phyloP scores from a whole-genome alignment of 2,797 vertebrate genomes.

The Sylvilagus floridanus region DNA sequence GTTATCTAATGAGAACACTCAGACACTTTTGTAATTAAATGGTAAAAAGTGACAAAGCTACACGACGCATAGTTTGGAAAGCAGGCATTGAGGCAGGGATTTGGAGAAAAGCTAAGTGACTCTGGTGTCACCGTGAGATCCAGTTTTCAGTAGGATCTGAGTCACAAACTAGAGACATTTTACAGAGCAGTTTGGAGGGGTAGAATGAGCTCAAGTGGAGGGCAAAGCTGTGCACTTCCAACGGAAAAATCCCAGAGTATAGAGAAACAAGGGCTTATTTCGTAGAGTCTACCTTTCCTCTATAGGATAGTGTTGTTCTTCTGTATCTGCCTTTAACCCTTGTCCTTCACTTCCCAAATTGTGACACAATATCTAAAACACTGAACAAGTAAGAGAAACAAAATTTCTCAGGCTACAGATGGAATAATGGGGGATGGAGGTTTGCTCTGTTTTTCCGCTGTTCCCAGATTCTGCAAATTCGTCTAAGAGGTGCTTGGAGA shows the following conservation, averaged over 20 bases:
- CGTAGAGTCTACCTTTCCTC: background rate
- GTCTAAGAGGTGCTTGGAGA: background rate
- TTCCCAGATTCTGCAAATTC: background rate
- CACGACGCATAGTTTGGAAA: background rate
- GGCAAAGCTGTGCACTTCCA: background rate
- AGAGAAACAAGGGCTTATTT: slow-evolving; percentile 17
- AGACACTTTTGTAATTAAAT: background rate
- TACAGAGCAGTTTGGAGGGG: background rate
- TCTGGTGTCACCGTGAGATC: background rate
- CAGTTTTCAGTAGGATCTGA: background rate
- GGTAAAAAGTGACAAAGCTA: background rate
- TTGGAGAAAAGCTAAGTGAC: background rate
- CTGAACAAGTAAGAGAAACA: background rate
- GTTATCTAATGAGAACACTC: background rate
- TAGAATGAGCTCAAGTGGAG: background rate
- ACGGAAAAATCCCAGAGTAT: background rate
- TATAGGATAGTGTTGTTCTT: background rate
- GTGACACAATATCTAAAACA: background rate
- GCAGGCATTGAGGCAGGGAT: background rate
- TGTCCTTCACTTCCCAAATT: slow-evolving; percentile 12
- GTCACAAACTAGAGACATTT: background rate
- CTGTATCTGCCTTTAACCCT: slow-evolving; percentile 55
- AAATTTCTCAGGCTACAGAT: background rate
- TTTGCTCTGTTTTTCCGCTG: background rate
- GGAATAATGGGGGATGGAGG: background rate